Conservation (phyloP, 2,888 invertebrate species). For the Synanthedon myopaeformis region DNA sequence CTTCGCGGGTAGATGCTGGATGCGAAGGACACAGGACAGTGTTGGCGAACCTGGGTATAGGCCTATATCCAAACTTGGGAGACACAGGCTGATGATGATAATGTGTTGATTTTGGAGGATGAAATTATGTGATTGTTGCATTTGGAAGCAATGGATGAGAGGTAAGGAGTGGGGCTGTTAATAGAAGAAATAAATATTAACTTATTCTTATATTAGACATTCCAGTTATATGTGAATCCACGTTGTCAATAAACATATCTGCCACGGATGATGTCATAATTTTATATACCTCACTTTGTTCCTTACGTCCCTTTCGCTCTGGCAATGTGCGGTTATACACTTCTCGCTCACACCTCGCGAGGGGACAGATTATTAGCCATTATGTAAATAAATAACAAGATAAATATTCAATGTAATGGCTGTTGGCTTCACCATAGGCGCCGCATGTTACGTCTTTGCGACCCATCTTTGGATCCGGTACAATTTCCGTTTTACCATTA, state of each 20-base stretch:
- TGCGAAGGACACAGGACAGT: no score
- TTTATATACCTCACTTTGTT: slow-evolving; percentile 5
- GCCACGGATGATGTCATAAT: slow-evolving; percentile 26
- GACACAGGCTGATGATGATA: no score
- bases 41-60: no score
- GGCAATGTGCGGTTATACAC: slow-evolving; percentile 2
- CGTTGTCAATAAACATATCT: slow-evolving; percentile 1
- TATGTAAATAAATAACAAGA: slow-evolving; percentile 7
- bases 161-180: no score
- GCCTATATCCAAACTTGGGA: no score
- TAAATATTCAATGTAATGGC: slow-evolving; percentile 6
- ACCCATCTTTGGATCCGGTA: background rate
- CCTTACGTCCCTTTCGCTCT: slow-evolving; percentile 4
- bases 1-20: no score
- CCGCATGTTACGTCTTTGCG: background rate
- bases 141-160: no score
- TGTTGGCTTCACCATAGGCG: background rate
- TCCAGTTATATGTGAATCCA: background rate
- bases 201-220: no score
- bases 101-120: no score
- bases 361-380: slow-evolving; percentile 4
- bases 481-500: background rate
- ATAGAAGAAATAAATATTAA: no score
- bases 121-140: no score
- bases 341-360: background rate